Evolutionary conservation across 2,113 vertebrate species (phyloP).

Genomic region (Eretmochelys imbricata): DNA sequence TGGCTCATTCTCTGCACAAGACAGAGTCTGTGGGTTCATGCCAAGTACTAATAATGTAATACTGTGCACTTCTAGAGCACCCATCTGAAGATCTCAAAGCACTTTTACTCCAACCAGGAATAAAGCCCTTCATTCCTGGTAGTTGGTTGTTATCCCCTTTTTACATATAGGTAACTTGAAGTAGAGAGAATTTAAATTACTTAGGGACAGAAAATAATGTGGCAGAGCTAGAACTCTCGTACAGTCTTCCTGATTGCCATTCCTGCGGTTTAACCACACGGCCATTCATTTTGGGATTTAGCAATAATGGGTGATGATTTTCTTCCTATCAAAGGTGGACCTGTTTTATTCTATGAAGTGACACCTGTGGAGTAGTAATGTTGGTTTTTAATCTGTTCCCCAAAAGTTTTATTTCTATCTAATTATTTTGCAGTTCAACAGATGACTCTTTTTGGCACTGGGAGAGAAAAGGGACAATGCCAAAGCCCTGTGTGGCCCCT

Average conservation of each 20-base stretch:
- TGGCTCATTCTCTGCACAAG: neutral
- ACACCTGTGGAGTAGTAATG: neutral
- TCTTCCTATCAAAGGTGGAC: neutral
- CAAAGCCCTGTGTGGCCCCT: neutral
- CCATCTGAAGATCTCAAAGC: neutral
- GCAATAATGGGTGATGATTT: neutral
- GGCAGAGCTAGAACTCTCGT: neutral
- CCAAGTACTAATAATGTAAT: neutral
- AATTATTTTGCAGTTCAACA: conserved; percentile 20
- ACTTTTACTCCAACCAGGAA: conserved; percentile 12
- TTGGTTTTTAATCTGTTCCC: neutral
- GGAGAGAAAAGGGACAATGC: neutral
- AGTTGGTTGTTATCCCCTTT: neutral
- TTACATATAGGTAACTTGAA: neutral
- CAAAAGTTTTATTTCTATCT: neutral
- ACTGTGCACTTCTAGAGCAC: neutral
- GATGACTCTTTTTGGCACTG: neutral
- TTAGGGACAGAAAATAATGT: neutral
- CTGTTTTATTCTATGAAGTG: neutral
- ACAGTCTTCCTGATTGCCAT: neutral
- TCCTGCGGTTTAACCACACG: neutral
- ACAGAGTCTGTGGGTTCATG: neutral
- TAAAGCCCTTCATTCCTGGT: neutral
- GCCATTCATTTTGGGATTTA: neutral
- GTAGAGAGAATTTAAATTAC: neutral